Base-by-base conservation (phyloP, 1,140 invertebrate species). In the Drosophila nikananu region DNA sequence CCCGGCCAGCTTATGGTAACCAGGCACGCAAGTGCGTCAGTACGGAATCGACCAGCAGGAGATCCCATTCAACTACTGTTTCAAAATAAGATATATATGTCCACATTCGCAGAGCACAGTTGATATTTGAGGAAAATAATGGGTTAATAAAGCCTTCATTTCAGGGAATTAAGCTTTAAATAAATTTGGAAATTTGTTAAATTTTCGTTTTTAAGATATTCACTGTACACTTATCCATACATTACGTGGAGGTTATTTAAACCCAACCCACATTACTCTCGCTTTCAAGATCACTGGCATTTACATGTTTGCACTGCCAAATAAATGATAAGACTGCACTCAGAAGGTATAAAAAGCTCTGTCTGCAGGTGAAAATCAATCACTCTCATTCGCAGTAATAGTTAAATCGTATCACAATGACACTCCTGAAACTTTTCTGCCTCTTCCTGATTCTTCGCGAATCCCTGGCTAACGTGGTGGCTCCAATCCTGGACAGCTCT, bases 1-100 rank as follows among this genome's bases (percentile, higher is more conserved):
- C 27, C 32, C 51, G 55, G 61, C 73, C 62, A 64, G 60, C 73
- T 91, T 86, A 86, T 83, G 87, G 71, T 68, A 54, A 57, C 62
- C 77, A 52, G 55, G 58, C 87, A 91, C 83, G 87, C 83, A 65
- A 77, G 30, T 17, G 68, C 15, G 60, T 17, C 35, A 10, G 27
- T 27, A 8, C 8, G 57, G 37, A 63, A 41, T n/a, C 5, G 35
- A 81, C 57, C 86, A 84, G 86, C 79, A 61, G 86, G 86, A 65
- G 66, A 49, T 59, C 27, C 49, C 27, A 44, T 46, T 19, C 17
- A 23, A 76, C 73, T 76, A 76, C 73, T 76, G 72, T 76, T 64
- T 52, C 25, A 30, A 60, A 64, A 60, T 30, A 57, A 39, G 8
- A 15, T 27, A 27, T 27, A 27, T 37, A 25, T 10, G 17, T 25